phyloP scores from a whole-genome alignment of 1,140 invertebrate species.

The Drosophila repleta region DNA sequence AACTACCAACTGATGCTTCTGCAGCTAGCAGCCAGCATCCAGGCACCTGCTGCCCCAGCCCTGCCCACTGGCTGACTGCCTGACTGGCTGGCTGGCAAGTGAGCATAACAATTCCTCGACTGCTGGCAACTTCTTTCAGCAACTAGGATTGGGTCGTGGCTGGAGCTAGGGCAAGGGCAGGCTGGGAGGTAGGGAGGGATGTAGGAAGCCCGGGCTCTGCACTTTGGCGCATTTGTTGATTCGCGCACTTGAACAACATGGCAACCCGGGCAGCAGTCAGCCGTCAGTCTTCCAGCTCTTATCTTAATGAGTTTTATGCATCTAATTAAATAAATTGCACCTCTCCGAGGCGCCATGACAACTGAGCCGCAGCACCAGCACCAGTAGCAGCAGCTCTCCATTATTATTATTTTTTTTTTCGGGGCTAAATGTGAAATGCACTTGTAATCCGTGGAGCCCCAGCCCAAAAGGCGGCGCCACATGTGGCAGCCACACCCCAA shows the following conservation, averaged over 20 bases:
- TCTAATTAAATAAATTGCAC: slow-evolving; percentile 83
- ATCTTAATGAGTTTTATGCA: slow-evolving; percentile 83
- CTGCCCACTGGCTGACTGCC: slow-evolving; percentile 18
- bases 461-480: slow-evolving; percentile 39
- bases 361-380: slow-evolving; percentile 40
- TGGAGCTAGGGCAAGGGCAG: background rate
- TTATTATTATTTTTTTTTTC: slow-evolving; percentile 7
- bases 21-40: slow-evolving; percentile 7
- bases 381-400: slow-evolving; percentile 22
- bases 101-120: slow-evolving; percentile 76
- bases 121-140: slow-evolving; percentile 29
- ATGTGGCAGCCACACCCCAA: slow-evolving; percentile 53
- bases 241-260: slow-evolving; percentile 73
- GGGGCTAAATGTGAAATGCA: slow-evolving; percentile 22
- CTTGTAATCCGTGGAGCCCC: slow-evolving; percentile 38
- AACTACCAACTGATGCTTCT: slow-evolving; percentile 3
- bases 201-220: too few relatives aligned
- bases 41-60: slow-evolving; percentile 12
- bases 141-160: slow-evolving; percentile 5
- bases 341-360: slow-evolving; percentile 69
- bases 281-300: slow-evolving; percentile 62
- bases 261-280: slow-evolving; percentile 26
- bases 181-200: background rate
- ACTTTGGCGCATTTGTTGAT: slow-evolving; percentile 81
- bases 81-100: slow-evolving; percentile 67